phyloP scores from a whole-genome alignment of 2,797 vertebrate genomes.

The Spatula versicolor region DNA sequence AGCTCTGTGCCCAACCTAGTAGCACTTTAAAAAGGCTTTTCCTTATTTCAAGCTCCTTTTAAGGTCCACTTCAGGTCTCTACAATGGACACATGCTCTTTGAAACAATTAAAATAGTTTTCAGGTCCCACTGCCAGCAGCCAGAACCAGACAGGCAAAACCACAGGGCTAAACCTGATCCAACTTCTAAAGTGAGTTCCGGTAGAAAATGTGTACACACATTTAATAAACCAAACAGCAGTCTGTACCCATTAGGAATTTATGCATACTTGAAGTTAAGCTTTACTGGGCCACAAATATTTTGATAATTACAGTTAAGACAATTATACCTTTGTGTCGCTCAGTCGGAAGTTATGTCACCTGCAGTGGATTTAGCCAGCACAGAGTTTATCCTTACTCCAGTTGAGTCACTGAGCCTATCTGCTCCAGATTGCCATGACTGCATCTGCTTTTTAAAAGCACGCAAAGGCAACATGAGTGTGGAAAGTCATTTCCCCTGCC shows the following conservation, averaged over 20 bases:
- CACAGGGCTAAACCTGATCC: accelerated
- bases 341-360: background rate
- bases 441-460: background rate
- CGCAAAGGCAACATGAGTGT: background rate
- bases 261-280: background rate
- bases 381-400: accelerated
- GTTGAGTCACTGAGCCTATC: accelerated
- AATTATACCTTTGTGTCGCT: background rate
- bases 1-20: background rate
- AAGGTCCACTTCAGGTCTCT: background rate
- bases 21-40: background rate
- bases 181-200: accelerated
- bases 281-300: background rate
- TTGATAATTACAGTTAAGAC: background rate
- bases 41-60: background rate
- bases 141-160: background rate
- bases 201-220: accelerated
- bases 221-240: background rate
- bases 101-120: background rate
- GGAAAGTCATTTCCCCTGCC: background rate
- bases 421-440: background rate
- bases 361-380: background rate
- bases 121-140: background rate
- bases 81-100: background rate
- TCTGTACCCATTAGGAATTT: background rate